A percentile compares a stretch with the other conserved stretches of the same genome.
These are phyloP conservation scores for Glossophaga mutica DNA, from an alignment of 2,797 vertebrate species.

Conservation along the genomic window DNA sequence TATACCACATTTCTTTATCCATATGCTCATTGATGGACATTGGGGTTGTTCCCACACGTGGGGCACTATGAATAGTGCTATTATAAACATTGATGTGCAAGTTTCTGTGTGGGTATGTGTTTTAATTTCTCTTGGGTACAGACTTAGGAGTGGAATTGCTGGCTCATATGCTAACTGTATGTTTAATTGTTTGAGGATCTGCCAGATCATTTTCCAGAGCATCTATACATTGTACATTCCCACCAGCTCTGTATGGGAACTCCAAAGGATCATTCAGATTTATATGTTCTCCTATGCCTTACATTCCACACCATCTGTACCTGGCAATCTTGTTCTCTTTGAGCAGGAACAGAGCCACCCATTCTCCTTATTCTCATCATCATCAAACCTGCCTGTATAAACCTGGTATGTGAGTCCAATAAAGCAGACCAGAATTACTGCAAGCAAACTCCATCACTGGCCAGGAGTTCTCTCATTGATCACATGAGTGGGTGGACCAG, in stretches of 20 bases:
- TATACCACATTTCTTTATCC: fast-evolving
- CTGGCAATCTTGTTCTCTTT: not conserved
- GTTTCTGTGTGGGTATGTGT: fast-evolving
- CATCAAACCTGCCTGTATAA: too few species aligned
- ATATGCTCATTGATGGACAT: not conserved
- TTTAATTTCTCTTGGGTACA: not conserved
- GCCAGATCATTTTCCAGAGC: not conserved
- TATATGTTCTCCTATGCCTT: fast-evolving
- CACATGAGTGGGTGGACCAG: fast-evolving
- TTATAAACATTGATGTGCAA: fast-evolving
- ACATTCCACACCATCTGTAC: fast-evolving
- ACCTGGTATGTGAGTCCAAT: fast-evolving
- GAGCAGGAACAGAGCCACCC: not conserved
- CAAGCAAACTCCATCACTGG: fast-evolving
- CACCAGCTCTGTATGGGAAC: too few species aligned
- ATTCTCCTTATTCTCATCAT: too few species aligned
- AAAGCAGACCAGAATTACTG: not conserved
- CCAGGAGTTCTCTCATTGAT: fast-evolving
- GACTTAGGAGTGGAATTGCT: not conserved
- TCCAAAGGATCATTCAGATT: fast-evolving
- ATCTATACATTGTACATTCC: too few species aligned
- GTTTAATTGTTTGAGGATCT: not conserved
- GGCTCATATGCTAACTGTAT: fast-evolving
- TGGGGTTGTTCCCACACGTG: not conserved
- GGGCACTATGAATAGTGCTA: not conserved